Percentiles rank a stretch among this genome's conserved stretches.
Evolutionary conservation across 2,888 invertebrate species (phyloP).

Genomic region (Xestia c-nigrum): DNA sequence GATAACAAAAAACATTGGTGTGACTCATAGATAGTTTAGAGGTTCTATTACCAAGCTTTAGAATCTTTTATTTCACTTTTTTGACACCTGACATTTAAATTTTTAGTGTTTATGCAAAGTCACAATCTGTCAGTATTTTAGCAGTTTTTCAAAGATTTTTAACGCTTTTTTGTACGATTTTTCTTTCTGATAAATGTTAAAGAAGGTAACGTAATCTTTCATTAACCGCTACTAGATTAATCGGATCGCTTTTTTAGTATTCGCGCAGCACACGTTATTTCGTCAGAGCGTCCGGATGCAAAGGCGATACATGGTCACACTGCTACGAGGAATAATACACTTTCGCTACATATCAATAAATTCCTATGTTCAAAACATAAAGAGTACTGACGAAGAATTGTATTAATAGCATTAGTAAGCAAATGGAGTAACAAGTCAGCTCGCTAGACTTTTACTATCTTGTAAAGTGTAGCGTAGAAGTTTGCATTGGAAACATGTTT

Average conservation of each 20-base stretch:
- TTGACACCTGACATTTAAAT: neutral
- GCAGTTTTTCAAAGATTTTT: constrained; percentile 36
- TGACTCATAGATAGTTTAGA: neutral
- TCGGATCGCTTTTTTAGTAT: constrained; percentile 55
- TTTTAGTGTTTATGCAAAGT: neutral
- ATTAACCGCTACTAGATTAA: constrained; percentile 43
- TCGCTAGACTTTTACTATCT: constrained; percentile 19
- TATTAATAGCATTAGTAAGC: constrained; percentile 63
- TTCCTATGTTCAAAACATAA: constrained; percentile 58
- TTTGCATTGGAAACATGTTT: too few relatives aligned
- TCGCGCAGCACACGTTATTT: constrained; percentile 54
- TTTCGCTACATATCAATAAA: constrained; percentile 66
- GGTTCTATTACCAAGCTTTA: neutral
- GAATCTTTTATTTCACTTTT: neutral
- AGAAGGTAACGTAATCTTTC: constrained; percentile 61
- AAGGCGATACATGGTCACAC: constrained; percentile 59
- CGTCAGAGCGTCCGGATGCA: constrained; percentile 64
- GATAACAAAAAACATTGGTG: too few relatives aligned
- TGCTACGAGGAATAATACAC: constrained; percentile 60
- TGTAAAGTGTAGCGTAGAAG: constrained; percentile 6
- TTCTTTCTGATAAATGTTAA: constrained; percentile 55
- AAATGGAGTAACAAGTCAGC: constrained; percentile 55
- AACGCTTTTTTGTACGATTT: constrained; percentile 39
- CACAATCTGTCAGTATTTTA: constrained; percentile 8
- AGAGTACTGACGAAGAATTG: constrained; percentile 39